phyloP scores from a whole-genome alignment of 2,113 vertebrate genomes.

The Daphoenositta chrysoptera region DNA sequence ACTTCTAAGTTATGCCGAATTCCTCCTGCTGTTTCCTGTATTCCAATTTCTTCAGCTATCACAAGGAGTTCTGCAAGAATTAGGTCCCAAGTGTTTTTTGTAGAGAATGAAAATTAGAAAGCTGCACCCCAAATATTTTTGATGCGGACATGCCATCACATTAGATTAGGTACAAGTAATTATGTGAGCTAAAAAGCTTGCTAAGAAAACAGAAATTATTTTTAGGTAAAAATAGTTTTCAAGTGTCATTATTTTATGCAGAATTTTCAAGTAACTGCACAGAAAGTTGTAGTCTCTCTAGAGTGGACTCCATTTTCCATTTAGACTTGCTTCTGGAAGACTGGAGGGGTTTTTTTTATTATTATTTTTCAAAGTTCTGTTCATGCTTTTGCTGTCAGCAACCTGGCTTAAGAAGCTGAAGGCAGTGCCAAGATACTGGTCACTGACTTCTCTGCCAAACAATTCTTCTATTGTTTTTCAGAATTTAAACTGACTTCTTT shows the following conservation, averaged over 20 bases:
- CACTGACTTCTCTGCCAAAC: constrained; percentile 4
- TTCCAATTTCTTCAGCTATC: background rate
- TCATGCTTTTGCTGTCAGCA: constrained; percentile 8
- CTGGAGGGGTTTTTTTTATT: background rate
- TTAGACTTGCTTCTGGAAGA: background rate
- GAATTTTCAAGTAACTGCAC: background rate
- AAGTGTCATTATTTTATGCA: background rate
- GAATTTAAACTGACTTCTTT: background rate
- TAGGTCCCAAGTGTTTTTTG: background rate
- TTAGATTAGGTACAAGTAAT: background rate
- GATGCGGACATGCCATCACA: background rate
- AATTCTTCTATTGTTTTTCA: constrained; percentile 32
- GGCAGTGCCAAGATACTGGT: background rate
- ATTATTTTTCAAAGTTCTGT: background rate
- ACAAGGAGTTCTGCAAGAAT: background rate
- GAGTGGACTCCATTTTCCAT: background rate
- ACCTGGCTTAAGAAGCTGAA: constrained; percentile 18
- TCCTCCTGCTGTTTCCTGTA: background rate
- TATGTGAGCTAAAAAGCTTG: background rate
- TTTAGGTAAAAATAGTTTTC: background rate
- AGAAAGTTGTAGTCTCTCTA: background rate
- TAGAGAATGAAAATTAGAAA: background rate
- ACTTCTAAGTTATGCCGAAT: background rate
- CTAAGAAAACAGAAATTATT: background rate
- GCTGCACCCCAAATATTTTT: background rate